These are phyloP conservation scores for Astropecten irregularis DNA, from an alignment of 53 echinoderm and acorn worm genomes.

Conservation along the genomic window DNA sequence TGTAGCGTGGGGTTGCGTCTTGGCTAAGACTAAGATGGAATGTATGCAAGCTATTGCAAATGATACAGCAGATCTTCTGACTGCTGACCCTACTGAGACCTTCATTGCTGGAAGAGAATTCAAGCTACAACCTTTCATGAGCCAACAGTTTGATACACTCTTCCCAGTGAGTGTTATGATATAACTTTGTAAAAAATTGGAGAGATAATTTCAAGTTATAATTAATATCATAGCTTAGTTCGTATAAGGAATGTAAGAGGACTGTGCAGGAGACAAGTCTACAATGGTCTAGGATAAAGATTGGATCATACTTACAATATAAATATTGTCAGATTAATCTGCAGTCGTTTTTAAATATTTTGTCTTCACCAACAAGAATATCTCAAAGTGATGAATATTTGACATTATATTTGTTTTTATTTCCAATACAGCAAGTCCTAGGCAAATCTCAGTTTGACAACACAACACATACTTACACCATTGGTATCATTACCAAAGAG, in stretches of 20 bases:
- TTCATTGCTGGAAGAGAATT: slow-evolving; percentile 95
- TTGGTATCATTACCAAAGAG: slow-evolving; percentile 74
- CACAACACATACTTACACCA: slow-evolving; percentile 82
- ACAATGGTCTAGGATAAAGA: too few relatives aligned
- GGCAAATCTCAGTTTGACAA: slow-evolving; percentile 33
- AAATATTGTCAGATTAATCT: too few relatives aligned
- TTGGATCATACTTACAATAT: too few relatives aligned
- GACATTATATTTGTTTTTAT: background rate
- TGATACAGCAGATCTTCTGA: slow-evolving; percentile 83
- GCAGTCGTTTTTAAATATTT: too few relatives aligned
- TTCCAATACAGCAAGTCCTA: slow-evolving; percentile 14
- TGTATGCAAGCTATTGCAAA: slow-evolving; percentile 89
- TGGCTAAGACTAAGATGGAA: slow-evolving; percentile 75
- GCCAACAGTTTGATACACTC: slow-evolving; percentile 34
- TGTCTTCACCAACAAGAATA: background rate
- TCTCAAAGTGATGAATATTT: background rate
- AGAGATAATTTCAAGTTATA: background rate
- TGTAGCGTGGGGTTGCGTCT: slow-evolving; percentile 85
- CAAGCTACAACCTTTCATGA: slow-evolving; percentile 82
- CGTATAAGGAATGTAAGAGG: too few relatives aligned
- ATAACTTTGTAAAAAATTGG: background rate
- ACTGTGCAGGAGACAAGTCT: too few relatives aligned
- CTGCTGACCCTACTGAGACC: slow-evolving; percentile 71
- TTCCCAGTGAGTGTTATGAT: slow-evolving; percentile 11
- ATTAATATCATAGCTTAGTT: too few relatives aligned